A percentile compares a stretch with the other conserved stretches of the same genome.
Conservation (phyloP, 2,888 invertebrate species). For the Caenorhabditis sp. region DNA sequence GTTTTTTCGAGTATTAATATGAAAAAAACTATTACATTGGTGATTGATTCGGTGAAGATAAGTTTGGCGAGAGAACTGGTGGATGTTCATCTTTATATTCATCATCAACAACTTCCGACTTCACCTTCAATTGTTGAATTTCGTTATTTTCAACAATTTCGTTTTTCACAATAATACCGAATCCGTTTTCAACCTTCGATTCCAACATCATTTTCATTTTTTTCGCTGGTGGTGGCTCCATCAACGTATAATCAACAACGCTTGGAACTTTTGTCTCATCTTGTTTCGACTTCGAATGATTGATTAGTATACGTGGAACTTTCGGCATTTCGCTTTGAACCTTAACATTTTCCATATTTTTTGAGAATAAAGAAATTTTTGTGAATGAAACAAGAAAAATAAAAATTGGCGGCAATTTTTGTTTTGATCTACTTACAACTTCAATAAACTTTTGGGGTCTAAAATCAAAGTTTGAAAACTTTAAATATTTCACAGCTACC, state of each 20-base stretch:
- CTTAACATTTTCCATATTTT: no score
- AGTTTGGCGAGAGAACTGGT: background rate
- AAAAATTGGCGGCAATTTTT: no score
- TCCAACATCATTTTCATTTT: background rate
- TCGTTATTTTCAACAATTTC: background rate
- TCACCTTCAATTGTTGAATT: background rate
- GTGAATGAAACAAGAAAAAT: no score
- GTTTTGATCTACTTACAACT: no score
- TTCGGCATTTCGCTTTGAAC: background rate
- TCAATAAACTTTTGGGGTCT: no score
- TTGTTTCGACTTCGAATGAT: background rate
- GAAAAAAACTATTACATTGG: no score
- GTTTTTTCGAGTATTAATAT: no score
- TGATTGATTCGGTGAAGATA: no score
- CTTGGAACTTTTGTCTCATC: background rate
- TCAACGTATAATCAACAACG: background rate
- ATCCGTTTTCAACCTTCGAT: background rate
- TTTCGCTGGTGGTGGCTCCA: background rate
- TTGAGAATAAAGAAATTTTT: no score
- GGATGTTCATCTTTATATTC: background rate
- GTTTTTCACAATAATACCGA: background rate
- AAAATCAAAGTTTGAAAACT: no score
- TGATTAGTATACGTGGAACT: background rate
- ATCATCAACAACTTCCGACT: conserved; percentile 1
- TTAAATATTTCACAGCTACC: no score